Base-by-base conservation (phyloP, 2,797 vertebrate species). In the Muraenolepis orangiensis region DNA sequence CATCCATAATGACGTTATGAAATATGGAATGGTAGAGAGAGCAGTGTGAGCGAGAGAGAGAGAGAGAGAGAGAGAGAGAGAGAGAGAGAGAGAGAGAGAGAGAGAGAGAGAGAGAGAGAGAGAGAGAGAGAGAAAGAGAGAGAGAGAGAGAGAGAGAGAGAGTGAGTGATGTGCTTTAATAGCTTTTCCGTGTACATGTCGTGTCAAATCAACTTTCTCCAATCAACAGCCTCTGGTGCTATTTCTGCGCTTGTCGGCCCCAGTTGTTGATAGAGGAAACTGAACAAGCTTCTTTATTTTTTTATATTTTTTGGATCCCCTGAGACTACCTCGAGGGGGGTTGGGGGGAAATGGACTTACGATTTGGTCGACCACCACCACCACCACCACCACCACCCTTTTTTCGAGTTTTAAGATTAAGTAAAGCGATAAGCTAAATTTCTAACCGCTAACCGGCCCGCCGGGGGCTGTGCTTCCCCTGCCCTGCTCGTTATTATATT, bases 131-230 rank as follows among this genome's bases (percentile, higher is more conserved):
- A 46, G 42, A 46, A 16, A 46, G 42, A 46, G 6, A 6, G 6
- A 14, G 3, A 5, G 42, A 51, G 16, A 51, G 20, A 51, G 16
- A 20, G 42, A 82, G 82, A 79, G 81, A 86, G 87, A 86, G 86
- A 85, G 83, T 85, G 80, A 80, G 83, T 81, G 76, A 79, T 80
- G 79, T 72, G 74, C 89, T 87, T 85, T 91, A 91, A 92, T 90
- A 88, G 88, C 88, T 90, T 93, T 92, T 90, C 76, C 87, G 86
- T 91, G 91, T 92, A 88, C 74, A 76, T 86, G 89, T 87, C 87
- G 87, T 86, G 88, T 93, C 90, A 90, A 88, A 88, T 93, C 89
- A 92, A 86, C 88, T 91, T 87, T 8, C 32, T 34, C 32, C 32
- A 34, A 34, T 34, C 32, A 34, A 34, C 32, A 86, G 80, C 82